Conservation (phyloP, 2,113 vertebrate genomes). For the Epinephelus fuscoguttatus region DNA sequence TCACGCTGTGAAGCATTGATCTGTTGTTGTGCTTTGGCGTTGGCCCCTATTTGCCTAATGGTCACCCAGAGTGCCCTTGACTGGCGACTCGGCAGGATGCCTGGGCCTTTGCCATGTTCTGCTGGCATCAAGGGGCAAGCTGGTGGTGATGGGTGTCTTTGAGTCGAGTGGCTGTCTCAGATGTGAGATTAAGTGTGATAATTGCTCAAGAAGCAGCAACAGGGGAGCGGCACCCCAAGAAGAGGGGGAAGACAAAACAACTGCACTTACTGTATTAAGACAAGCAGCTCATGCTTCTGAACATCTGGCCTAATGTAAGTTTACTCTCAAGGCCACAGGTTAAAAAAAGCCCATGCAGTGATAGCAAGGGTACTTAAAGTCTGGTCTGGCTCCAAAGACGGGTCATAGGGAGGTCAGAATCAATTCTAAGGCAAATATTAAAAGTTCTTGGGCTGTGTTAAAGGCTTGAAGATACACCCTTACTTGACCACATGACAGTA, state of each 20-base stretch:
- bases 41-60: slow-evolving; percentile 64
- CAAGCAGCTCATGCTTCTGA: slow-evolving; percentile 16
- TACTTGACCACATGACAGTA: too few species aligned
- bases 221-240: slow-evolving; percentile 36
- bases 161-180: slow-evolving; percentile 40
- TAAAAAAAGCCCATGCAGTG: slow-evolving; percentile 58
- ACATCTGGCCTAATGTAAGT: slow-evolving; percentile 53
- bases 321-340: slow-evolving; percentile 59
- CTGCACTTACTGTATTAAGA: slow-evolving; percentile 51
- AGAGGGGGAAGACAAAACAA: slow-evolving; percentile 47
- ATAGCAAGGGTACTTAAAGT: slow-evolving; percentile 47
- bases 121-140: slow-evolving; percentile 52
- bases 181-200: slow-evolving; percentile 77
- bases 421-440: slow-evolving; percentile 10
- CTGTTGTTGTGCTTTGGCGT: slow-evolving; percentile 56
- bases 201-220: slow-evolving; percentile 79
- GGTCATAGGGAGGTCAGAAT: slow-evolving; percentile 42
- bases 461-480: neutral
- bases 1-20: slow-evolving; percentile 54
- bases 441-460: neutral
- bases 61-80: slow-evolving; percentile 77
- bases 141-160: slow-evolving; percentile 48
- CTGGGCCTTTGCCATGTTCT: slow-evolving; percentile 63
- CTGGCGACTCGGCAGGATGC: slow-evolving; percentile 70
- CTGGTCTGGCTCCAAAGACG: slow-evolving; percentile 8